phyloP scores from a whole-genome alignment of 2,888 invertebrate genomes.

The Frankliniella intonsa region DNA sequence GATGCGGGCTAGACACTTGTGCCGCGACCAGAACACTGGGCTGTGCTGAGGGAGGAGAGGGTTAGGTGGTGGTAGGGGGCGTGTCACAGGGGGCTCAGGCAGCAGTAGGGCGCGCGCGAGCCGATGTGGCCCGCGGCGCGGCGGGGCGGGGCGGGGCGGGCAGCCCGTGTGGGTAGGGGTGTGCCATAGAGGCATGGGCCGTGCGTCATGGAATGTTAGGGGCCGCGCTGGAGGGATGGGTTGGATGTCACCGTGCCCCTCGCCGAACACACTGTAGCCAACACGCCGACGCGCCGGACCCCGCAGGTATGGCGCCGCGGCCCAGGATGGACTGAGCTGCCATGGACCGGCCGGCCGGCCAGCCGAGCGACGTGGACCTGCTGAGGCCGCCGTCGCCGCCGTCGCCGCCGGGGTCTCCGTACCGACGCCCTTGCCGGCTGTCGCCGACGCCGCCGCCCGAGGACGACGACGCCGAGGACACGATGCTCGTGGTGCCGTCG shows the following conservation, averaged over 20 bases:
- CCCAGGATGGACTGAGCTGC: not conserved
- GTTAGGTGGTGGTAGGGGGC: no score
- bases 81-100: no score
- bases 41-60: no score
- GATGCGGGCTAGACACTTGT: no score
- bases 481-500: slow-evolving; percentile 2
- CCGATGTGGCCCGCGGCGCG: not conserved
- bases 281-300: not conserved
- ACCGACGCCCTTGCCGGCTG: not conserved
- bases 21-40: no score
- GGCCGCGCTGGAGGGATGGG: no score
- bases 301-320: not conserved
- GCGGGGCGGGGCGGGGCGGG: not conserved
- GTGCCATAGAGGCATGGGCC: not conserved
- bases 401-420: not conserved
- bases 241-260: not conserved
- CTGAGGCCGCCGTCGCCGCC: slow-evolving; percentile 8
- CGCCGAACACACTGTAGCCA: not conserved
- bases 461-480: slow-evolving; percentile 11
- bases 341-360: slow-evolving; percentile 7
- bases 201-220: not conserved
- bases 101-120: not conserved
- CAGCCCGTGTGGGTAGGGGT: no score
- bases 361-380: not conserved
- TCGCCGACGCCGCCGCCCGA: not conserved